Conservation (phyloP, 2,797 vertebrate species). For the Typhlichthys eigenmanni region DNA sequence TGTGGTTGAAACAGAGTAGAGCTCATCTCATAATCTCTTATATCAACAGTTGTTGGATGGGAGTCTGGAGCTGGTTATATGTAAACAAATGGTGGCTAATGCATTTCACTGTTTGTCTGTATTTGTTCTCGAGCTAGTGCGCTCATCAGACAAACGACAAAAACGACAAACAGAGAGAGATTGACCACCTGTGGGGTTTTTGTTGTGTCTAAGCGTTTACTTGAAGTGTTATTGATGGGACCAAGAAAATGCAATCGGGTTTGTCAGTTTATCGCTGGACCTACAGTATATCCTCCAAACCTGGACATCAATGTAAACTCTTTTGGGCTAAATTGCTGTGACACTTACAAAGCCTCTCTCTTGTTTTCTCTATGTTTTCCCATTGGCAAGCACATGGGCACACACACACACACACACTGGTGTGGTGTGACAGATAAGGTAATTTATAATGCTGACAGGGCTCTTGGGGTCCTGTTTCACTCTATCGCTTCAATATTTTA, state of each 20-base stretch:
- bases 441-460: constrained; percentile 60
- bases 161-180: not conserved
- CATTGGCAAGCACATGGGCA: not conserved
- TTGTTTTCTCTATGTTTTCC: constrained; percentile 16
- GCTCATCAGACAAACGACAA: not conserved
- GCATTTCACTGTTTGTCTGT: constrained; percentile 22
- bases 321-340: constrained; percentile 12
- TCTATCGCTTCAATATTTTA: constrained; percentile 74
- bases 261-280: constrained; percentile 29
- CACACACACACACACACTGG: constrained; percentile 37
- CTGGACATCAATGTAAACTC: constrained; percentile 45
- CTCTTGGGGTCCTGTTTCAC: constrained; percentile 61
- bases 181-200: constrained; percentile 2
- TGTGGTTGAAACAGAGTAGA: constrained; percentile 24
- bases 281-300: constrained; percentile 18
- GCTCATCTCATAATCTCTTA: not conserved
- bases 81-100: constrained; percentile 50
- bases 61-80: constrained; percentile 1
- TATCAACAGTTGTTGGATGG: constrained; percentile 8
- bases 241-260: constrained; percentile 19
- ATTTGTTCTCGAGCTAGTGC: constrained; percentile 3
- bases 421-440: constrained; percentile 56
- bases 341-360: constrained; percentile 27
- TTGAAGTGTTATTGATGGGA: constrained; percentile 41
- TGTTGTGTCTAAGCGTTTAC: constrained; percentile 19